Base-by-base conservation (phyloP, 1,140 invertebrate genomes). In the Holcopasites calliopsidis region DNA sequence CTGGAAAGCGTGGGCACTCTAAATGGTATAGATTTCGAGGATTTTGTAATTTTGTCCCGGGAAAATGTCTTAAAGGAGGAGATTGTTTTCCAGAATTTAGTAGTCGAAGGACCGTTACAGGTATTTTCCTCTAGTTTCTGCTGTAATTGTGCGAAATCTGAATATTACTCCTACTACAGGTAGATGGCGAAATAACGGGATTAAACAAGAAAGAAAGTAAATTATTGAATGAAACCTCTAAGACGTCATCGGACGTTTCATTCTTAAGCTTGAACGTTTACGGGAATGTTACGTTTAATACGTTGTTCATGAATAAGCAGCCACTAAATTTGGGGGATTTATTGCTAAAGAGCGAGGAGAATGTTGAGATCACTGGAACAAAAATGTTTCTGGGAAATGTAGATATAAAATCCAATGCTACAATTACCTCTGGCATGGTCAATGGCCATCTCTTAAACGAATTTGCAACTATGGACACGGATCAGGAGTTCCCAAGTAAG, bases 61-160 rank as follows among this genome's bases (percentile, higher is more conserved):
- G 64, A 86, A 1, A 77, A 85, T 26, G 69, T 62, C 44, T 33
- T 90, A 2, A 31, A 78, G 3, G 1, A 85, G 28, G 44, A 82
- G 64, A 88, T 88, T 2, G 85, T 75, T 0, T 88, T 90, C 44
- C 84, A 90, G 18, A 79, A 90, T 77, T 52, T 90, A 40, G 74
- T 49, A 42, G 69, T 90, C 3, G 73, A 77, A 0, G 80, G 62
- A 58, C 68, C 28, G 44, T 33, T 88, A 0, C 42, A 77, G 79
- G 88, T 88, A 76, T 2, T n/a, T 47, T 23, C 6, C 2, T 0
- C n/a, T 10, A 61, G 65, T 47, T 49, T 1, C 21, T 16, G 11
- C 50, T 44, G 31, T 18, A 52, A 23, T 13, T 35, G 4, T 31
- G 26, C 13, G 31, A 44, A 65, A 26, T 23, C 11, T 16, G 16